Conservation (phyloP, 2,888 invertebrate genomes). For the Tenthredo mesomela region DNA sequence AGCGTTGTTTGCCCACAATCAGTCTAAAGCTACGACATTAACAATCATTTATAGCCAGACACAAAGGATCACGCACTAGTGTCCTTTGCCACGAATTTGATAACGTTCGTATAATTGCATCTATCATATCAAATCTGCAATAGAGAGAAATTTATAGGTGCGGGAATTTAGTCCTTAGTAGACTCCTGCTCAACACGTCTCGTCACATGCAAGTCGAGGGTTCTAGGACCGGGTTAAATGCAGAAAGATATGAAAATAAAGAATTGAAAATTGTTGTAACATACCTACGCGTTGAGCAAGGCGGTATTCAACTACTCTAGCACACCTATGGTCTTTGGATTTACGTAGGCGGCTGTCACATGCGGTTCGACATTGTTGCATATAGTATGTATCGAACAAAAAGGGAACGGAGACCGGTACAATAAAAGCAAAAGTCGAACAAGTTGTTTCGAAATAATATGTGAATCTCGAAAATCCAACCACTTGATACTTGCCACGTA, state of each 20-base stretch:
- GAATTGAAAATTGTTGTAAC: not conserved
- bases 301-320: not conserved
- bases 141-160: not conserved
- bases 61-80: not conserved
- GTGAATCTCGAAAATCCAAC: constrained; percentile 9
- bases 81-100: not conserved
- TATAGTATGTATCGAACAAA: not conserved
- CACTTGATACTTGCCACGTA: not conserved
- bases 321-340: not conserved
- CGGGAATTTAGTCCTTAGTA: not conserved
- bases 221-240: not conserved
- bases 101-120: not conserved
- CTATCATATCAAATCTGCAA: not conserved
- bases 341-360: constrained; percentile 20
- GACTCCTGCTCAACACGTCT: not conserved
- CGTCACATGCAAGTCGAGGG: not conserved
- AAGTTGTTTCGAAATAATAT: constrained; percentile 23
- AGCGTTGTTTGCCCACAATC: constrained; percentile 37
- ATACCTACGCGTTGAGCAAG: constrained; percentile 18
- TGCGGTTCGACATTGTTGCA: constrained; percentile 7
- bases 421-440: constrained; percentile 20
- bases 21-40: not conserved
- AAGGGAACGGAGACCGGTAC: constrained; percentile 5
- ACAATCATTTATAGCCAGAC: not conserved
- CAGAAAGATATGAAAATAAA: not conserved